Evolutionary conservation across 1,140 invertebrate genomes (phyloP), one percentile per base, ranked within the genome.

Genomic region (Drosophila navojoa): DNA sequence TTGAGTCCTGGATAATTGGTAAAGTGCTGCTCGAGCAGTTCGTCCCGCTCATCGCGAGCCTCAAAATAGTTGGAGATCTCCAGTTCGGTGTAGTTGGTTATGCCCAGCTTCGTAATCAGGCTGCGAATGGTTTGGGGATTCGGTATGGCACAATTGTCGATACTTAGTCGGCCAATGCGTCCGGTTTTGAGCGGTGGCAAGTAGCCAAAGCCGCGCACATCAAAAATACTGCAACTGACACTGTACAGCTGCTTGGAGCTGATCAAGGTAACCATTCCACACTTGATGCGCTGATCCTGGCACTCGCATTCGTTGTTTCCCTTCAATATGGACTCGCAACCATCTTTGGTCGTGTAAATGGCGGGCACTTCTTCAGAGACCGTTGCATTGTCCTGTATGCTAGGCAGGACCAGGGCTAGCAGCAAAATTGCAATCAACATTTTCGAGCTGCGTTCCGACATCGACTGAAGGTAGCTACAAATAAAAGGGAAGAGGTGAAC

Each of bases 241-340:
- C 74, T 70, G 11, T 85, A 79, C 0, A 87, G 25, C 7, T 78
- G 61, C 16, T 62, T 22, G 11, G 62, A 69, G 38, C 80, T 89
- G 61, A 70, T 67, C 3, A 89, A 47, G 3, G 71, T 70, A 0
- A 90, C 58, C 27, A 71, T 84, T 2, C 87, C 84, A 25, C 84
- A 89, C 44, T 90, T 89, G 77, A 89, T 89, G 53, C 79, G 67
- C 29, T 80, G 67, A 50, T 90, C 77, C 53, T 77, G 74, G 32
- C 84, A 89, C 22, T 89, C 85, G 63, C 84, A 87, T 5, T 84
- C 50, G 19, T 35, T 76, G 7, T 60, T 50, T 5, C 87, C 80
- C 57, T 77, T 84, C 11, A 87, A 72, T 38, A 84, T 3, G 0
- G 67, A 25, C 47, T 87, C 79, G 9, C 85, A 87, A 10, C 84